phyloP scores from a whole-genome alignment of 2,113 vertebrate species.

The Tychaedon coryphoeus region DNA sequence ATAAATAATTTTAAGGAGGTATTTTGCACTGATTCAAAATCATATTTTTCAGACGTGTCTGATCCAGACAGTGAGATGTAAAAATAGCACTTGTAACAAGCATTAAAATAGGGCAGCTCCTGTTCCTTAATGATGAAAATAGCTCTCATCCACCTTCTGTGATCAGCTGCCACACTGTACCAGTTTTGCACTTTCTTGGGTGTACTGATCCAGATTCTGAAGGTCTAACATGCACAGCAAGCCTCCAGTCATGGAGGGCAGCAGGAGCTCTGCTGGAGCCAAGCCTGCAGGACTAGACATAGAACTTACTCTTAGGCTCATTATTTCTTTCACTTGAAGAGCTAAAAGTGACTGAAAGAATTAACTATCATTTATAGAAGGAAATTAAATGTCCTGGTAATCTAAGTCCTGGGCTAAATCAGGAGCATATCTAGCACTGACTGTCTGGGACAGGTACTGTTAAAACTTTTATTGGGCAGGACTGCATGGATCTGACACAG shows the following conservation, averaged over 20 bases:
- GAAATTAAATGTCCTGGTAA: background rate
- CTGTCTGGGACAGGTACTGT: background rate
- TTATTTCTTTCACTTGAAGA: slow-evolving; percentile 22
- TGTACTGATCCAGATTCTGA: slow-evolving; percentile 9
- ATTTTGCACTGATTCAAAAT: background rate
- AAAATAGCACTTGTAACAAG: background rate
- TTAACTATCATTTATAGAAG: background rate
- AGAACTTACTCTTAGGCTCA: background rate
- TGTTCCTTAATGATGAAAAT: background rate
- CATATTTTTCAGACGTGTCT: background rate
- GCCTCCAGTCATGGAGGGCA: background rate
- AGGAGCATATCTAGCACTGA: background rate
- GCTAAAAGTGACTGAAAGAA: background rate
- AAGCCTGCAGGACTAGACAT: background rate
- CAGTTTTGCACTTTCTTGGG: background rate
- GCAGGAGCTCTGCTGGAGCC: background rate
- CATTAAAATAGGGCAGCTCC: slow-evolving; percentile 18
- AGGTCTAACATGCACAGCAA: background rate
- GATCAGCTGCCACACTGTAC: background rate
- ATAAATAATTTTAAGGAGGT: slow-evolving; percentile 22
- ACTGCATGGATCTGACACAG: background rate
- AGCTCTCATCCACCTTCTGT: background rate
- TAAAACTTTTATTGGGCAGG: background rate
- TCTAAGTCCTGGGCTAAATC: background rate
- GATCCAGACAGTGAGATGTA: background rate